Evolutionary conservation across 64 coral and sea anemone species (phyloP).

Genomic region (Stichodactyla mertensii): DNA sequence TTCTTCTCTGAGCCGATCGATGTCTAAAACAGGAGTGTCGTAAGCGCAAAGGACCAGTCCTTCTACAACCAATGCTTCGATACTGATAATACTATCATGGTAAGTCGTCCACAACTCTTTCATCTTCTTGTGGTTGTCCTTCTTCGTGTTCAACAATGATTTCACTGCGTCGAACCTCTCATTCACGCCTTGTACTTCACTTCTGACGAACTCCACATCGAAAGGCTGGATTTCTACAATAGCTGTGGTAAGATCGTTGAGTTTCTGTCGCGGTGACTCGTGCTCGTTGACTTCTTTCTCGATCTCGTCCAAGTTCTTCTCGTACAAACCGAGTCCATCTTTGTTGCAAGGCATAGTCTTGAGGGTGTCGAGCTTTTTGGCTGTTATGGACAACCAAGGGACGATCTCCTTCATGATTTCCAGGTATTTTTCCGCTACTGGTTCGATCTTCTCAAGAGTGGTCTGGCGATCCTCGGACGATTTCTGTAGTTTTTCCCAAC

Average conservation of each 20-base stretch:
- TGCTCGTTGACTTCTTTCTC: conserved; percentile 49
- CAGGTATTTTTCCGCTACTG: conserved; percentile 52
- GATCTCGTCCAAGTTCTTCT: conserved; percentile 66
- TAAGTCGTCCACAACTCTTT: conserved; percentile 66
- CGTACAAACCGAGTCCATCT: conserved; percentile 61
- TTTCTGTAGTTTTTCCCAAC: conserved; percentile 84
- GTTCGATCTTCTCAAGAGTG: conserved; percentile 70
- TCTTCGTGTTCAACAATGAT: conserved; percentile 46
- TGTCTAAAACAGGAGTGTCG: conserved; percentile 62
- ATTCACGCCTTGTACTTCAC: conserved; percentile 61
- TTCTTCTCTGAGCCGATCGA: conserved; percentile 41
- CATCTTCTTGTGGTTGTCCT: conserved; percentile 62
- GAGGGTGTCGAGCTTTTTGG: conserved; percentile 17
- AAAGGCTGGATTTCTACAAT: conserved; percentile 69
- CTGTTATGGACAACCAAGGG: conserved; percentile 53
- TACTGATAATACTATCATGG: conserved; percentile 35
- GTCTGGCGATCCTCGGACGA: conserved; percentile 52
- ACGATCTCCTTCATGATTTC: conserved; percentile 45
- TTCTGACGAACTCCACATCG: conserved; percentile 52
- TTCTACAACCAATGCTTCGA: conserved; percentile 64
- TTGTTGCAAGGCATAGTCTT: conserved; percentile 72
- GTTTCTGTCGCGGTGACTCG: conserved; percentile 25
- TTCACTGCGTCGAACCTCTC: conserved; percentile 57
- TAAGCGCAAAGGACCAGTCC: conserved; percentile 54
- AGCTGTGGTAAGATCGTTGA: conserved; percentile 55